Evolutionary conservation across 2,888 invertebrate genomes (phyloP), one percentile per base, ranked within the genome.

Genomic region (Chromoteleia sp.): DNA sequence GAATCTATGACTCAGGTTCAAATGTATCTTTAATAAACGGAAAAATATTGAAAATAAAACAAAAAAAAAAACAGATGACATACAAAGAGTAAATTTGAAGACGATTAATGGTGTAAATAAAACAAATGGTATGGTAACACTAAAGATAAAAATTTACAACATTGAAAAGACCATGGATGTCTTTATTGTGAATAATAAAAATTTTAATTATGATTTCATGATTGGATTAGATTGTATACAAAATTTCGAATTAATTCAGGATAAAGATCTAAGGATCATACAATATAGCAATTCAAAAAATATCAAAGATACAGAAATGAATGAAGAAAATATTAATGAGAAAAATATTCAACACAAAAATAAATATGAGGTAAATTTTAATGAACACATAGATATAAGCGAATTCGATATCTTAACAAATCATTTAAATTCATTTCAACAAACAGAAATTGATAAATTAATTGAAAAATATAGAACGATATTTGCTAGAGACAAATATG

Each of bases 401-500:
- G 56, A 85, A 8, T 85, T 84, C 8, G 43, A 71, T 50, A 52
- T 63, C 10, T 33, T 41, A 2, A 15, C 78, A 39, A 54, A 83
- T 10, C 79, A 85, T 7, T 50, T 84, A 63, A 54, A n/a, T n/a
- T n/a, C 83, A n/a, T 0, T 61, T 2, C 8, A 84, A 77, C 71
- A 78, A 59, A 19, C 8, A 8, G 33, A 65, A 59, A 84, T 85
- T 39, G 12, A 78, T 10, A 43, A 83, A 54, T 29, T 86, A 19
- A 77, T 86, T 54, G 67, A 83, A 0, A 74, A 85, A 81, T 80
- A 86, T 56, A 78, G 80, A 50, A 19, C 30, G 30, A 58, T 85
- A 14, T 86, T 86, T 81, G 84, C 83, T 48, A 85, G 75, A 80
- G 80, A 83, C 17, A 85, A 85, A 83, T 86, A 84, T 73, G 84